Evolutionary conservation across 2,888 invertebrate genomes (phyloP).

Genomic region (Caenorhabditis angaria): DNA sequence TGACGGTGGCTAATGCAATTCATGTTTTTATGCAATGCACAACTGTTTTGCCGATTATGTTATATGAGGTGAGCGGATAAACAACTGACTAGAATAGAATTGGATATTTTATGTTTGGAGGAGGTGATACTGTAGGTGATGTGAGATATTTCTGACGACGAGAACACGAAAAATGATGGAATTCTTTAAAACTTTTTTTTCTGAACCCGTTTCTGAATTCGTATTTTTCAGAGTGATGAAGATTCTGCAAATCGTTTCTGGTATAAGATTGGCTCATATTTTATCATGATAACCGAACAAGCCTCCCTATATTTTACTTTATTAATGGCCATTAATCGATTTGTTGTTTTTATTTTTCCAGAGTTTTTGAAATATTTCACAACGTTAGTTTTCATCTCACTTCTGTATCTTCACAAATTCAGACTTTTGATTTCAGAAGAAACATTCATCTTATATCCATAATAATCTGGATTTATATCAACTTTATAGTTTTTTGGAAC

Average conservation of each 20-base stretch:
- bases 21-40: conserved; percentile 38
- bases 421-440: conserved; percentile 18
- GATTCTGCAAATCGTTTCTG: conserved; percentile 27
- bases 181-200: background rate
- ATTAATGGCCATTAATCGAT: conserved; percentile 53
- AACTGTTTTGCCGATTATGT: conserved; percentile 44
- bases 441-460: conserved; percentile 35
- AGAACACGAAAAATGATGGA: too few species aligned
- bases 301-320: conserved; percentile 47
- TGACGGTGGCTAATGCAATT: conserved; percentile 36
- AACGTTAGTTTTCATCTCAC: conserved; percentile 10
- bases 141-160: too few species aligned
- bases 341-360: conserved; percentile 50
- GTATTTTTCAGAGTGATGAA: conserved; percentile 27
- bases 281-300: conserved; percentile 45
- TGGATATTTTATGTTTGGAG: background rate
- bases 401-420: background rate
- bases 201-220: background rate
- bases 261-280: conserved; percentile 39
- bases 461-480: conserved; percentile 45
- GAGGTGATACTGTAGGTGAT: too few species aligned
- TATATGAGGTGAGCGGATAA: too few species aligned
- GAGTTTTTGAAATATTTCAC: conserved; percentile 31
- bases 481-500: conserved; percentile 50
- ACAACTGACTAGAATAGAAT: background rate